Base-by-base conservation (phyloP, 2,797 vertebrate genomes). In the Columba guinea region DNA sequence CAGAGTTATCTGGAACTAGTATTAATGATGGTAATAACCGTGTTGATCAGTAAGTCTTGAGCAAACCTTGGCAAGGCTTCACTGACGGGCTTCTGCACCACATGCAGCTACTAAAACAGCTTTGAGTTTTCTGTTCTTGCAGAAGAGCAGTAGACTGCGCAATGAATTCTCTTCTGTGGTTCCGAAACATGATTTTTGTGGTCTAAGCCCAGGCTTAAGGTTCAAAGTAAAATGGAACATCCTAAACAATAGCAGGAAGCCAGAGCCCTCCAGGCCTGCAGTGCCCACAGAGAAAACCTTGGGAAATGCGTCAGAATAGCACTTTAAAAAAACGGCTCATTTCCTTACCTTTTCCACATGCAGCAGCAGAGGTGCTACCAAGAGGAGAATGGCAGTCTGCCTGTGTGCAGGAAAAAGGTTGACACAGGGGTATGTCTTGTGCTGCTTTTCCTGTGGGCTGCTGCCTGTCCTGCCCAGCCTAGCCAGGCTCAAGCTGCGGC, bases 401-500 rank as follows among this genome's bases (percentile, higher is more conserved):
- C 84, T 10, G 3, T 7, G 39, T 15, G 15, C 44, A 76, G 55
- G 49, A 76, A 34, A 59, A 49, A 41, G 51, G 13, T 76, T 90
- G 84, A 11, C 55, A 17, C n/a, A 5, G 56, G 49, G 71, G 6
- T 41, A 20, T 27, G 65, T 34, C 85, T n/a, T 51, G 41, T 65
- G 62, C 73, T 84, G 81, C 76, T 37, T 71, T 63, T 71, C 56
- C 15, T 16, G 22, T 15, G 35, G 30, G 59, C 49, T 89, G 73
- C 68, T 77, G 35, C 56, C 79, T 63, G 65, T 55, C 62, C 69
- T 83, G 85, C 79, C 46, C 39, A 5, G 21, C 58, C 83, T 83
- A 76, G 90, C 79, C 78, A 15, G 90, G 73, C 79, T 90, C 79
- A 64, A 28, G 60, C 75, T 92, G 87, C 84, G 80, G 79, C 85